phyloP scores from a whole-genome alignment of 2,113 vertebrate species.

The Tauraco erythrolophus region DNA sequence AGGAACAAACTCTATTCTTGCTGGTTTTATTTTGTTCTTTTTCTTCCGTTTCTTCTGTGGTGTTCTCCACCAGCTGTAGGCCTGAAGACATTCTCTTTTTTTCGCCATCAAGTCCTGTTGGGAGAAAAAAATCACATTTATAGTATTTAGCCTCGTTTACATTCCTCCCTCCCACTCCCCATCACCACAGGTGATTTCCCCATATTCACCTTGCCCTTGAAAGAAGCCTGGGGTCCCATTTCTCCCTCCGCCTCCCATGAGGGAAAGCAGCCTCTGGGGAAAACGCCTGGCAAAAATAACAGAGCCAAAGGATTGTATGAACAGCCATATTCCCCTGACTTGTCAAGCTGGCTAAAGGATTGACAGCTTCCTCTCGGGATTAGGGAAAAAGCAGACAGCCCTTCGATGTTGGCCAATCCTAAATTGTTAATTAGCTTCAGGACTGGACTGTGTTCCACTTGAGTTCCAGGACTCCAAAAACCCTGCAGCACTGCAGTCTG shows the following conservation, averaged over 20 bases:
- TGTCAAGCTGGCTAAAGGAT: slow-evolving; percentile 74
- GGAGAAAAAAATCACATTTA: slow-evolving; percentile 60
- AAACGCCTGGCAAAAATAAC: slow-evolving; percentile 80
- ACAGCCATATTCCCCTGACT: slow-evolving; percentile 79
- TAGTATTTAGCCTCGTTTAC: slow-evolving; percentile 71
- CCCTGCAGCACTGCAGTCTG: neutral
- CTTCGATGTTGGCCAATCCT: slow-evolving; percentile 61
- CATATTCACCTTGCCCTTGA: slow-evolving; percentile 81
- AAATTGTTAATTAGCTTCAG: slow-evolving; percentile 24
- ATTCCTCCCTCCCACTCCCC: slow-evolving; percentile 78
- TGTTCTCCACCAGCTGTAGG: slow-evolving; percentile 73
- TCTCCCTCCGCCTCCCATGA: slow-evolving; percentile 80
- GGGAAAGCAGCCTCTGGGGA: slow-evolving; percentile 80
- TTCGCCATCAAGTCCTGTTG: slow-evolving; percentile 71
- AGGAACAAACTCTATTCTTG: slow-evolving; percentile 74
- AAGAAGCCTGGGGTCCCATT: slow-evolving; percentile 80
- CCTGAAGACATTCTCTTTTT: slow-evolving; percentile 72
- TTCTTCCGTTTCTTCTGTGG: slow-evolving; percentile 76
- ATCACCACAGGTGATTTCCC: slow-evolving; percentile 80
- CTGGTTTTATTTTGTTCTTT: slow-evolving; percentile 77
- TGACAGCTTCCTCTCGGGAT: slow-evolving; percentile 65
- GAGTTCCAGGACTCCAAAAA: slow-evolving; percentile 19
- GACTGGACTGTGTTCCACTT: slow-evolving; percentile 36
- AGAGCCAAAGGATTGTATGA: slow-evolving; percentile 80
- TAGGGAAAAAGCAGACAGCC: slow-evolving; percentile 47